Base-by-base conservation (phyloP, 2,888 invertebrate genomes). In the Diarsia mendica region DNA sequence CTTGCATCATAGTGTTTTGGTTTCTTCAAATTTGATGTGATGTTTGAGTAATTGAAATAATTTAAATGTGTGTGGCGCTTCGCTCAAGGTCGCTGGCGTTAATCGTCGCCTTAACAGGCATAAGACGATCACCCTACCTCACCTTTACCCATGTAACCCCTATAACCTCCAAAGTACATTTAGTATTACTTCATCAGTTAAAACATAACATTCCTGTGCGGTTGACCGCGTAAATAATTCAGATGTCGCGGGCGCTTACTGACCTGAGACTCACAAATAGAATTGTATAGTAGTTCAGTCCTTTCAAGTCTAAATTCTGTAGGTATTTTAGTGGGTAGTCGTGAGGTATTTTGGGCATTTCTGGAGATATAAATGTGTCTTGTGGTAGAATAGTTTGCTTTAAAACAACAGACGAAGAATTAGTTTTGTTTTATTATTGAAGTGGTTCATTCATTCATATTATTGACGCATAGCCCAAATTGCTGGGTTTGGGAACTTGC, bases 211-310 rank as follows among this genome's bases (percentile, higher is more conserved):
- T 65, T 67, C 33, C 28, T 44, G 73, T 48, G 72, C 53, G 80
- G 77, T 68, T 33, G 69, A 69, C 73, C 78, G 72, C 72, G 72
- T 88, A 75, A 90, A 92, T 91, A 87, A 92, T 90, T 91, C 87
- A 90, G 75, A 77, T 74, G 72, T 75, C 67, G 73, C 72, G 84
- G 86, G 82, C 82, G 70, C 82, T 65, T 72, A 82, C 85, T 90
- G 90, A 88, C 91, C 89, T 85, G 85, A 80, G 84, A 78, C 87
- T 89, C 72, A 77, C 92, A 92, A 92, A 93, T 92, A 90, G 94
- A 93, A 93, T 94, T 91, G 87, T 93, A 87, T 88, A 93, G 91
- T 87, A 88, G 89, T 87, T 79, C 74, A 79, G 85, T 89, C 89
- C 90, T 91, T 91, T 90, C 87, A 88, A 90, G 88, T 87, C 75